A percentile compares a stretch with the other conserved stretches of the same genome.
These are phyloP conservation scores for Ylistrum balloti DNA, from an alignment of 1,140 invertebrate species.

Conservation along the genomic window DNA sequence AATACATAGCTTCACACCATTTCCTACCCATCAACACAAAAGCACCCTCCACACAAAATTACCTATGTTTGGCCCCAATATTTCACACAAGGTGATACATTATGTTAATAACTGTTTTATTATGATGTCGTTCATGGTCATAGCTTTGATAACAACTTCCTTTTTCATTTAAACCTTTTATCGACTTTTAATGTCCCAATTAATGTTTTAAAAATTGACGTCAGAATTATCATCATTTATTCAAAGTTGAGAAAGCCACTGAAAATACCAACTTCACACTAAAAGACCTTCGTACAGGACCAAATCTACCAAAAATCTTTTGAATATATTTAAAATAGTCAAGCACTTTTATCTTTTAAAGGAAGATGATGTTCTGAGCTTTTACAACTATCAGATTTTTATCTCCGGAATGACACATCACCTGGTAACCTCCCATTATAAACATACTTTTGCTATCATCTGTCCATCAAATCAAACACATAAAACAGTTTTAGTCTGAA, in stretches of 20 bases:
- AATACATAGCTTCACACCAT: no score
- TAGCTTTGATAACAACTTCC: slow-evolving; percentile 23
- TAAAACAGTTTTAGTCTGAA: neutral
- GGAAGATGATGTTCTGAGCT: neutral
- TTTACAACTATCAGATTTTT: neutral
- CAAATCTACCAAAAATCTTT: neutral
- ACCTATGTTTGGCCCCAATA: neutral
- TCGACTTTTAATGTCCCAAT: neutral
- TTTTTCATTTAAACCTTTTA: neutral
- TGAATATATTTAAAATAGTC: neutral
- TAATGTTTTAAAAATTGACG: neutral
- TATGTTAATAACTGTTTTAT: neutral
- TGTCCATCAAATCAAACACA: neutral
- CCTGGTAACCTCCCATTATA: slow-evolving; percentile 2
- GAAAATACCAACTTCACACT: neutral
- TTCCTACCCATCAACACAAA: no score
- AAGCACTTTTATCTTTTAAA: neutral
- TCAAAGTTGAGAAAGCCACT: neutral
- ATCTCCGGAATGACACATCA: neutral
- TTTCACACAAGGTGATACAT: neutral
- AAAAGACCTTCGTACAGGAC: neutral
- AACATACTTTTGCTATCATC: neutral
- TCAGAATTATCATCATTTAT: neutral
- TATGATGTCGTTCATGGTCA: neutral
- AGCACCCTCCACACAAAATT: neutral